Conservation (phyloP, 2,113 vertebrate species). For the Orycteropus afer region DNA sequence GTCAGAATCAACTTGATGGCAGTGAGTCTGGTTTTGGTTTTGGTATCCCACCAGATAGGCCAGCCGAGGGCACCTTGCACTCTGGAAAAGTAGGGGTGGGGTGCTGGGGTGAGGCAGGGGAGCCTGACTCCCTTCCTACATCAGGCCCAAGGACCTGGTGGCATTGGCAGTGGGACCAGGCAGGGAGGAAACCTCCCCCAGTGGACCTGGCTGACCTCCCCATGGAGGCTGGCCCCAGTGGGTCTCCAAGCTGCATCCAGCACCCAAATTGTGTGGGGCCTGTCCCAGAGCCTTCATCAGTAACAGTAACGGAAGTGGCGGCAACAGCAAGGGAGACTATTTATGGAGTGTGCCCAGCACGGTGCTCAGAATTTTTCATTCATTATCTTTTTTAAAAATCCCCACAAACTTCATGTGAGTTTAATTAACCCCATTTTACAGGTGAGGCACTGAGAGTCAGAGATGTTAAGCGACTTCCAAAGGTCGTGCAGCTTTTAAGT, state of each 20-base stretch:
- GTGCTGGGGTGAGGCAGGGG: background rate
- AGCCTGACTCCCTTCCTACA: background rate
- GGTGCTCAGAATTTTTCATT: background rate
- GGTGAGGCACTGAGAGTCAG: background rate
- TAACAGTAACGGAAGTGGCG: background rate
- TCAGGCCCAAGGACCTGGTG: background rate
- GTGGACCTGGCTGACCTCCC: background rate
- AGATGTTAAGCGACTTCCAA: slow-evolving; percentile 13
- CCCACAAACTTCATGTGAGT: background rate
- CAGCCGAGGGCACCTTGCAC: background rate
- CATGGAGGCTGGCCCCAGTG: background rate
- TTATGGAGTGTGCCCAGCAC: no score
- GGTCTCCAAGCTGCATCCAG: background rate
- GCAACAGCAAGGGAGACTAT: background rate
- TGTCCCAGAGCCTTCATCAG: background rate
- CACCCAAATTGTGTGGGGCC: background rate
- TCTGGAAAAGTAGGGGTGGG: background rate
- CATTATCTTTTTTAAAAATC: slow-evolving; percentile 11
- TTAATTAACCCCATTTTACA: slow-evolving; percentile 47
- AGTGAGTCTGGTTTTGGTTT: no score
- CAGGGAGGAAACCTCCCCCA: background rate
- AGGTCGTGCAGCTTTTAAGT: background rate
- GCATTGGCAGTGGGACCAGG: background rate
- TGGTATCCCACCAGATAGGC: background rate
- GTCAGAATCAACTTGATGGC: no score